Evolutionary conservation across 2,888 invertebrate species (phyloP), one percentile per base, ranked within the genome.

Genomic region (Sminthurides aquaticus): DNA sequence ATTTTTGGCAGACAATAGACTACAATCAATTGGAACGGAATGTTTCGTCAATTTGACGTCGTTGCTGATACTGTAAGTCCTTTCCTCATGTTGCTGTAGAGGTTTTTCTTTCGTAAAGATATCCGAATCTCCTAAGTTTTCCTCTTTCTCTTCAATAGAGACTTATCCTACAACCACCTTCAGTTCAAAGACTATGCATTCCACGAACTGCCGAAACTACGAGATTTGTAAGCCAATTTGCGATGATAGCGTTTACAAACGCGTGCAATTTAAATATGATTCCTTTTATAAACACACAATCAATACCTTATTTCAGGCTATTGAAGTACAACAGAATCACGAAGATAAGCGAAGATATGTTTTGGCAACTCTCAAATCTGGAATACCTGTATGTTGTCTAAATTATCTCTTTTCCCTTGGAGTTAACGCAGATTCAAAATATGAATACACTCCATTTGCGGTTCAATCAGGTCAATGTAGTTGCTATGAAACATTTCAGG

Each of bases 161-260:
- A 81, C 70, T 75, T 85, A 57, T 80, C 79, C 18, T 75, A 79
- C 43, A 85, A 85, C 77, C 76, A 76, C 15, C 75, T 85, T 49
- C 81, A 80, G 2, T 75, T 82, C 60, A 76, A 77, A 48, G 77
- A 78, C 29, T 78, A 81, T 57, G 76, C 71, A 49, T 80, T 85
- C 73, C 82, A 83, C 8, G 74, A 76, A 68, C 76, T 83, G 69
- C 79, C 79, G 8, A 77, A 75, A 27, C 75, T 84, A 15, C 75
- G 71, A 61, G 81, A 83, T 73, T 75, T 84, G 83, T 83, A 78
- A 81, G 73, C 64, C n/a, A n/a, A n/a, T n/a, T n/a, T n/a, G n/a
- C n/a, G n/a, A n/a, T n/a, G n/a, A n/a, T n/a, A n/a, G n/a, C n/a
- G n/a, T n/a, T n/a, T n/a, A n/a, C n/a, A n/a, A n/a, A n/a, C n/a